Percentiles rank a stretch among this genome's conserved stretches.
phyloP scores from a whole-genome alignment of 2,797 vertebrate genomes.

The Cirrhinus molitorella region DNA sequence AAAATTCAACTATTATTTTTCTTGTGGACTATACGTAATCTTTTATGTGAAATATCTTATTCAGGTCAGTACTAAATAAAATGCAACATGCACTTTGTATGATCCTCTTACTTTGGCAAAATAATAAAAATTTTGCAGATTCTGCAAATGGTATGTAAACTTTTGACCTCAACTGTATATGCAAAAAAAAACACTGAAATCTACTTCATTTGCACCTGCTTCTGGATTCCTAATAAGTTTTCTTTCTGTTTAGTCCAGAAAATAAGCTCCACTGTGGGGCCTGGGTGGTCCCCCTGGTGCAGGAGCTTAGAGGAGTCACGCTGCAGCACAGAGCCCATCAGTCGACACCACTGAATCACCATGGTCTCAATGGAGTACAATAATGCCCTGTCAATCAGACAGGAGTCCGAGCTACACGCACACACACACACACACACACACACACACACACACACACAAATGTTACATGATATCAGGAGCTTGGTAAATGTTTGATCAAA shows the following conservation, averaged over 20 bases:
- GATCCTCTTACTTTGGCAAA: no score
- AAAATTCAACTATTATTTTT: no score
- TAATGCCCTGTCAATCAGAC: constrained; percentile 72
- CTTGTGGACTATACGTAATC: no score
- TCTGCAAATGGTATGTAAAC: no score
- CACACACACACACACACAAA: constrained; percentile 33
- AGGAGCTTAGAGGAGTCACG: constrained; percentile 73
- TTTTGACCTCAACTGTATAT: background rate
- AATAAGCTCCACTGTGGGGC: constrained; percentile 79
- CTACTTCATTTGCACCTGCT: constrained; percentile 69
- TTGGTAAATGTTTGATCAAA: background rate
- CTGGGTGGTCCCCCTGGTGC: constrained; percentile 72
- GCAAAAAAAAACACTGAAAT: background rate
- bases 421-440: constrained; percentile 29
- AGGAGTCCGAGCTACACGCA: constrained; percentile 67
- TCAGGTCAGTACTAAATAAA: no score
- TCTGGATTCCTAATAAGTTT: constrained; percentile 80
- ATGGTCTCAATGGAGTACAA: constrained; percentile 79
- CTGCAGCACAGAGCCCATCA: constrained; percentile 78
- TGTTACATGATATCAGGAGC: constrained; percentile 24
- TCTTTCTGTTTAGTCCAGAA: constrained; percentile 81
- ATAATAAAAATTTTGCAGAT: no score
- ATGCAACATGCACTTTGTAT: no score
- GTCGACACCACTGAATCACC: constrained; percentile 77
- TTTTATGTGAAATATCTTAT: no score